Conservation (phyloP, 1,140 invertebrate genomes). For the Leguminivora glycinivorella region DNA sequence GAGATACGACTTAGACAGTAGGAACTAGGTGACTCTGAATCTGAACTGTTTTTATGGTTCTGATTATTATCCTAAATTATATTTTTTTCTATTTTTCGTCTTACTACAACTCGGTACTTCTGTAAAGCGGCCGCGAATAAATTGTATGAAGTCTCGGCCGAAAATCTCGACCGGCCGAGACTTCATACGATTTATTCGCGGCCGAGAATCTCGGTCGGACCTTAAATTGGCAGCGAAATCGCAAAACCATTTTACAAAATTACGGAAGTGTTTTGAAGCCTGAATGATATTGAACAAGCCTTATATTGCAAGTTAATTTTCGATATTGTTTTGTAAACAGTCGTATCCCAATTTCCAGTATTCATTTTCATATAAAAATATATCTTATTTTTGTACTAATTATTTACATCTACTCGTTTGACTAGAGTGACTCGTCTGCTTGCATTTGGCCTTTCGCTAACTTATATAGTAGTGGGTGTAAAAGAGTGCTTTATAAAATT, state of each 20-base stretch:
- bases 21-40: conserved; percentile 67
- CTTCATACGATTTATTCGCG: no score
- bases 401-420: conserved; percentile 53
- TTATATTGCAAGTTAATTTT: conserved; percentile 7
- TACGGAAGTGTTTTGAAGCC: no score
- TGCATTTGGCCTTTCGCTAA: not conserved
- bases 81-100: conserved; percentile 33
- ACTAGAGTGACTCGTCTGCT: conserved; percentile 42
- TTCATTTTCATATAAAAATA: conserved; percentile 29
- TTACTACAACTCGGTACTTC: no score
- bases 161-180: no score
- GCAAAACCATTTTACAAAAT: no score
- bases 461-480: not conserved
- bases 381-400: conserved; percentile 31
- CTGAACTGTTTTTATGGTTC: not conserved
- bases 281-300: no score
- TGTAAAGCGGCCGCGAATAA: no score
- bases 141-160: no score
- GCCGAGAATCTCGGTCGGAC: no score
- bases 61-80: conserved; percentile 28
- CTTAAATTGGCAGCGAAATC: no score
- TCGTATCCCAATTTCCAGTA: not conserved
- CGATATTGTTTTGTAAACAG: conserved; percentile 39
- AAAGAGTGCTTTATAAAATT: no score
- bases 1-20: conserved; percentile 43